Percentiles rank a stretch among this genome's conserved stretches.
Evolutionary conservation across 92 coral and sea anemone genomes (phyloP).

Genomic region (Paragorgia papillata): DNA sequence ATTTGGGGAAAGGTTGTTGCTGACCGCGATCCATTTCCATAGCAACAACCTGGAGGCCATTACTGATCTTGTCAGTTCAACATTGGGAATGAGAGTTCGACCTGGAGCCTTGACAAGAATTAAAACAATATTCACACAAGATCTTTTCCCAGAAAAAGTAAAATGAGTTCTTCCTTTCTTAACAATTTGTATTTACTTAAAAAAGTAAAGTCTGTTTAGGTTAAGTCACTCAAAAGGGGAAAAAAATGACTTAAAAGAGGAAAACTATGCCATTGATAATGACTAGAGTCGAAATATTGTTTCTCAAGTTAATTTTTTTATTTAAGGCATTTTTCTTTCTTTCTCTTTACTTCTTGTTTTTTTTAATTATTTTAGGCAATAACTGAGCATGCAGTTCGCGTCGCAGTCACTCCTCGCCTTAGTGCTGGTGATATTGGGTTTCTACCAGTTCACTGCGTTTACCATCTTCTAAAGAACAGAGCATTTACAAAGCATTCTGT

Average conservation of each 20-base stretch:
- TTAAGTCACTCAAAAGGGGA: too few relatives aligned
- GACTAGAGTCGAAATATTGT: too few relatives aligned
- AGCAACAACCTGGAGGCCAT: constrained; percentile 91
- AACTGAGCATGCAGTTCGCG: constrained; percentile 89
- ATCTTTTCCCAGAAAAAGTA: constrained; percentile 95
- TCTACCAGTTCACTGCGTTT: constrained; percentile 94
- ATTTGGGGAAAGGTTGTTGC: constrained; percentile 87
- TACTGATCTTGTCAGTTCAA: constrained; percentile 86
- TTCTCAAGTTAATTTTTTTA: too few relatives aligned
- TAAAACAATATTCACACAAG: constrained; percentile 88
- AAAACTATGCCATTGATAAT: too few relatives aligned
- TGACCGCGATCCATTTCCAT: constrained; percentile 96
- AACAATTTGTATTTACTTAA: not conserved
- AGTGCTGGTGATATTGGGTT: constrained; percentile 84
- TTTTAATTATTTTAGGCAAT: constrained; percentile 85
- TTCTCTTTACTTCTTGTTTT: too few relatives aligned
- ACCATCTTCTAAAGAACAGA: constrained; percentile 85
- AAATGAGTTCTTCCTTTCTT: not conserved
- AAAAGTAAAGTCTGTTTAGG: too few relatives aligned
- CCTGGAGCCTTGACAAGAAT: constrained; percentile 80
- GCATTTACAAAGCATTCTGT: constrained; percentile 94
- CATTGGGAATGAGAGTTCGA: constrained; percentile 82
- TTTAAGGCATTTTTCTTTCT: too few relatives aligned
- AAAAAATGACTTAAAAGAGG: too few relatives aligned
- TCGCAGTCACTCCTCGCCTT: constrained; percentile 84